Percentiles rank a stretch among this genome's conserved stretches.
Evolutionary conservation across 2,113 vertebrate species (phyloP).

Genomic region (Brienomyrus longianalis): DNA sequence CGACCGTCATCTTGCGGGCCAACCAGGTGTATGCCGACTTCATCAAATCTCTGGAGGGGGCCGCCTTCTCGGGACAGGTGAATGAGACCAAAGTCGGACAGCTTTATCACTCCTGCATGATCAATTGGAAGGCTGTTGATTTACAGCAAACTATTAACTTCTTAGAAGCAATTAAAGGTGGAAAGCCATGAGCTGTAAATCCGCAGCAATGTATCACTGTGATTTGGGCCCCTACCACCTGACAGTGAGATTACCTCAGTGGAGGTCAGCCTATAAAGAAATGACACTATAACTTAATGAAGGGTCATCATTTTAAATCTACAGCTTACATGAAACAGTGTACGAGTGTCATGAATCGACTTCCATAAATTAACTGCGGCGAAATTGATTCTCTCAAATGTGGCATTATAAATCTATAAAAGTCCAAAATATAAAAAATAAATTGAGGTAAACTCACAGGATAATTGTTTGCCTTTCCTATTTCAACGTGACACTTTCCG

Average conservation of each 20-base stretch:
- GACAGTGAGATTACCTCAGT: not conserved
- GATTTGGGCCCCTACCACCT: not conserved
- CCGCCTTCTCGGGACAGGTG: constrained; percentile 85
- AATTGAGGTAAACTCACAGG: not conserved
- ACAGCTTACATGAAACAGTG: not conserved
- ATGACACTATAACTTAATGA: not conserved
- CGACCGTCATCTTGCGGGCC: constrained; percentile 82
- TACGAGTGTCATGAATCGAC: not conserved
- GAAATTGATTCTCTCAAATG: not conserved
- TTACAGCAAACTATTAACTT: not conserved
- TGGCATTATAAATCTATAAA: not conserved
- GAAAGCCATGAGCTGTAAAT: not conserved
- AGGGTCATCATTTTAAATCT: not conserved
- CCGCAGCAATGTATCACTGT: not conserved
- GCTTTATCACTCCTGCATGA: not conserved
- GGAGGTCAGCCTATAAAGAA: not conserved
- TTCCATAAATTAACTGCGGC: not conserved
- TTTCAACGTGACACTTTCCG: not conserved
- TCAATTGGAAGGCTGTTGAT: not conserved
- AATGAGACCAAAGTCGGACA: constrained; percentile 28
- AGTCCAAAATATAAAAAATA: not conserved
- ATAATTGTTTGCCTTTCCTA: not conserved
- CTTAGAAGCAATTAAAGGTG: not conserved
- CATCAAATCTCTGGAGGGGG: constrained; percentile 80
- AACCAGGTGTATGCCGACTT: constrained; percentile 90